Evolutionary conservation across 1,140 invertebrate species (phyloP), one percentile per base, ranked within the genome.

Genomic region (Drosophila bifasciata): DNA sequence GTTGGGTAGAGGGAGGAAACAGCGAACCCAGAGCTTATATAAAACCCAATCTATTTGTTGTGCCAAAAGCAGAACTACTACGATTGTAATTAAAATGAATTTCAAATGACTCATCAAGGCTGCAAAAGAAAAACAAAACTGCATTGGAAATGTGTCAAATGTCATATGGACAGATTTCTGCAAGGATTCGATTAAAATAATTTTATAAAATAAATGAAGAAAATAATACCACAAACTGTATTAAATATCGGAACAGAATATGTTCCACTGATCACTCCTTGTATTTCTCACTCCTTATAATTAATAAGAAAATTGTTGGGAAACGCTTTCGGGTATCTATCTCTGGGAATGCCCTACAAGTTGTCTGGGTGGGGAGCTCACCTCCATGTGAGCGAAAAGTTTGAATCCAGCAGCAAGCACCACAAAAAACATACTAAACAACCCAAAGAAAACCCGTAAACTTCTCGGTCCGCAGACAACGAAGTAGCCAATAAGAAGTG

Each of bases 401-500:
- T n/a, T n/a, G n/a, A n/a, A n/a, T n/a, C n/a, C n/a, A n/a, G n/a
- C n/a, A n/a, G n/a, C n/a, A n/a, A n/a, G n/a, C n/a, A n/a, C n/a
- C n/a, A n/a, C n/a, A n/a, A n/a, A n/a, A n/a, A n/a, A n/a, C n/a
- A n/a, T n/a, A n/a, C n/a, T n/a, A n/a, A n/a, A n/a, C n/a, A n/a
- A n/a, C n/a, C n/a, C 61, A 55, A 50, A 48, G 56, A 46, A 21
- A 57, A 41, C 9, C 13, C 50, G 23, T 16, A 63, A 73, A 73
- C 70, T 73, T 70, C 63, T 69, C 52, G 64, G 67, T 17, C 64
- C 4, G 46, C 67, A 73, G 72, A 75, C 72, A 59, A 32, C 41
- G 56, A 44, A 40, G 40, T 55, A 32, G 28, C 60, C 70, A 74
- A 73, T 63, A 58, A 49, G 69, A 49, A 61, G 39, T 4, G 66